Percentiles rank a stretch among this genome's conserved stretches.
Evolutionary conservation across 2,797 vertebrate genomes (phyloP).

Genomic region (Phrynocephalus vlangalii): DNA sequence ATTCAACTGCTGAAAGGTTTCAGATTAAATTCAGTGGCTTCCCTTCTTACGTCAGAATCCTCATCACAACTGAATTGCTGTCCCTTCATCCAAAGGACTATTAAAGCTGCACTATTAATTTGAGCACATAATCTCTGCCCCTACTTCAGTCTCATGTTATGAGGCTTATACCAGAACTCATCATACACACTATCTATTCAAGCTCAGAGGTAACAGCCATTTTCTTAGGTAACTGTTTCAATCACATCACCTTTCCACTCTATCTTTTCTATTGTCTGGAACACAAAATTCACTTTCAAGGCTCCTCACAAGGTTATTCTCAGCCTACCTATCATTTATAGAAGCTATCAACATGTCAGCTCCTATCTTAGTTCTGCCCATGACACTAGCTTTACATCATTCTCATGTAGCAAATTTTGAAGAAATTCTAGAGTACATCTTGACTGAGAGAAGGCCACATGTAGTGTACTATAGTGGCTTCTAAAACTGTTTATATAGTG

Average conservation of each 20-base stretch:
- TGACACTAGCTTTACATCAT: neutral
- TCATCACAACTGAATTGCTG: conserved; percentile 21
- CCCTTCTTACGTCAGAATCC: neutral
- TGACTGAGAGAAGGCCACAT: neutral
- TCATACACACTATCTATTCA: conserved; percentile 15
- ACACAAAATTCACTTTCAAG: conserved; percentile 21
- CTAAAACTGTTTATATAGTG: neutral
- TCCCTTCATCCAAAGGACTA: neutral
- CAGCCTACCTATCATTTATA: conserved; percentile 2
- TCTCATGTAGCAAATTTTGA: neutral
- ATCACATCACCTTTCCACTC: conserved; percentile 34
- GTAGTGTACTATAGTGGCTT: neutral
- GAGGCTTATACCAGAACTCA: conserved; percentile 8
- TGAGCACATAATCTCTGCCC: neutral
- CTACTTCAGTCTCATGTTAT: neutral
- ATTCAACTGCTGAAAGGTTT: neutral
- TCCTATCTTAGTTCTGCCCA: neutral
- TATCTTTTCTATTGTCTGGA: conserved; percentile 16
- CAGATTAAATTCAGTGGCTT: neutral
- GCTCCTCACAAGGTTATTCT: conserved; percentile 12
- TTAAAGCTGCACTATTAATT: conserved; percentile 18
- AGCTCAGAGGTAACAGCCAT: conserved; percentile 12
- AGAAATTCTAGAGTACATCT: neutral
- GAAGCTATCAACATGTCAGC: conserved; percentile 11
- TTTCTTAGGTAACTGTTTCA: conserved; percentile 21